Percentiles rank a stretch among this genome's conserved stretches.
phyloP scores from a whole-genome alignment of 2,113 vertebrate species.

The Anser brachyrhynchus region DNA sequence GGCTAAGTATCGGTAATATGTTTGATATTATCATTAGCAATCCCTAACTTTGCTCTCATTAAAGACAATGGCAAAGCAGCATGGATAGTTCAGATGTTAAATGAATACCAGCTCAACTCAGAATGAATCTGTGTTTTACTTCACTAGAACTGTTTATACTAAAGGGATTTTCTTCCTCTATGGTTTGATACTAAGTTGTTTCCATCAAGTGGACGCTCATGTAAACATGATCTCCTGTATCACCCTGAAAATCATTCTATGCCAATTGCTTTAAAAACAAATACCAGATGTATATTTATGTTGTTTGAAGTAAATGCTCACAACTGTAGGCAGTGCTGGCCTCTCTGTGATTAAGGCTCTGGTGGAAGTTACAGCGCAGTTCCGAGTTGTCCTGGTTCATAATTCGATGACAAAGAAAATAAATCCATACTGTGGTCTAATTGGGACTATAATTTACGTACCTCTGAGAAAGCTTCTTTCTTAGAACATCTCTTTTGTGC shows the following conservation, averaged over 20 bases:
- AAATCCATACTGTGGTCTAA: neutral
- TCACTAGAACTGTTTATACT: slow-evolving; percentile 63
- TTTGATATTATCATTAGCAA: neutral
- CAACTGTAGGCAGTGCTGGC: neutral
- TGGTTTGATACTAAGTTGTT: slow-evolving; percentile 63
- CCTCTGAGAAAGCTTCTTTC: neutral
- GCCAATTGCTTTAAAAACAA: slow-evolving; percentile 67
- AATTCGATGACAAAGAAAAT: neutral
- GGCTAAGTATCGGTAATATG: neutral
- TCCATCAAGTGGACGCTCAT: slow-evolving; percentile 59
- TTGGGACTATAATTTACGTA: neutral
- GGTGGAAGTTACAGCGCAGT: neutral
- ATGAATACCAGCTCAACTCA: slow-evolving; percentile 40
- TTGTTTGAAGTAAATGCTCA: slow-evolving; percentile 57
- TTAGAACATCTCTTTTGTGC: neutral
- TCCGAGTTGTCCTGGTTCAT: neutral
- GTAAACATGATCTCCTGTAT: slow-evolving; percentile 70
- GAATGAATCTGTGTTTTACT: slow-evolving; percentile 56
- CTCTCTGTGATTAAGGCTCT: neutral
- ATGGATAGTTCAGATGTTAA: slow-evolving; percentile 15
- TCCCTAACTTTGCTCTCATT: neutral
- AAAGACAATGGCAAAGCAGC: neutral
- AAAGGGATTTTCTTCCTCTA: slow-evolving; percentile 17
- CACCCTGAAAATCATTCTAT: slow-evolving; percentile 51
- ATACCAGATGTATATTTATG: slow-evolving; percentile 54